These are phyloP conservation scores for Drosophila sordidapex DNA, from an alignment of 2,888 invertebrate species.

Conservation along the genomic window DNA sequence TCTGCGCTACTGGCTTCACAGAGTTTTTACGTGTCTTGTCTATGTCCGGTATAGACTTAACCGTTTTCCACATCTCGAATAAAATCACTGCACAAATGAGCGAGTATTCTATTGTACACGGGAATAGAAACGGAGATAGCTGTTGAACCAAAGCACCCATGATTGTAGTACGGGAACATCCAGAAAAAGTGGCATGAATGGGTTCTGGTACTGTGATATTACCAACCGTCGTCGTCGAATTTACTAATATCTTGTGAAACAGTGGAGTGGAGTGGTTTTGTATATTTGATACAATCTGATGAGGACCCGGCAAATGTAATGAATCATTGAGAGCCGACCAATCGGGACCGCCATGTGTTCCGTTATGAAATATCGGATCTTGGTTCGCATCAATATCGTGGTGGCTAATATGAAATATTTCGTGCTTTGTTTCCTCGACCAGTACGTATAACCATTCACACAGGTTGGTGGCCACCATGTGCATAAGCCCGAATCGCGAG, in stretches of 20 bases:
- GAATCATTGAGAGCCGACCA: slow-evolving; percentile 75
- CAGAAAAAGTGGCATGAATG: slow-evolving; percentile 53
- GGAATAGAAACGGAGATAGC: slow-evolving; percentile 92
- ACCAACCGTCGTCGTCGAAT: slow-evolving; percentile 76
- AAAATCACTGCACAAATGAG: slow-evolving; percentile 95
- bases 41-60: slow-evolving; percentile 87
- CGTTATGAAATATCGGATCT: slow-evolving; percentile 49
- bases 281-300: slow-evolving; percentile 5
- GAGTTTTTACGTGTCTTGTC: slow-evolving; percentile 85
- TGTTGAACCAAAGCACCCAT: slow-evolving; percentile 90
- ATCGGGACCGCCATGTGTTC: slow-evolving; percentile 59
- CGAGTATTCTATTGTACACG: slow-evolving; percentile 95
- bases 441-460: slow-evolving; percentile 96
- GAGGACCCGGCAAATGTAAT: slow-evolving; percentile 46
- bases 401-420: slow-evolving; percentile 90
- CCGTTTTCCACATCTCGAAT: slow-evolving; percentile 96
- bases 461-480: slow-evolving; percentile 94
- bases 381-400: slow-evolving; percentile 58
- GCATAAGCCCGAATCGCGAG: slow-evolving; percentile 96
- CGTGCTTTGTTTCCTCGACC: slow-evolving; percentile 95
- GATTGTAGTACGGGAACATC: slow-evolving; percentile 88
- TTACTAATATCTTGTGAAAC: slow-evolving; percentile 33
- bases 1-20: slow-evolving; percentile 78
- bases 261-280: slow-evolving; percentile 30
- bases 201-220: slow-evolving; percentile 66